Evolutionary conservation across 2,797 vertebrate genomes (phyloP).

Genomic region (Menidia menidia): DNA sequence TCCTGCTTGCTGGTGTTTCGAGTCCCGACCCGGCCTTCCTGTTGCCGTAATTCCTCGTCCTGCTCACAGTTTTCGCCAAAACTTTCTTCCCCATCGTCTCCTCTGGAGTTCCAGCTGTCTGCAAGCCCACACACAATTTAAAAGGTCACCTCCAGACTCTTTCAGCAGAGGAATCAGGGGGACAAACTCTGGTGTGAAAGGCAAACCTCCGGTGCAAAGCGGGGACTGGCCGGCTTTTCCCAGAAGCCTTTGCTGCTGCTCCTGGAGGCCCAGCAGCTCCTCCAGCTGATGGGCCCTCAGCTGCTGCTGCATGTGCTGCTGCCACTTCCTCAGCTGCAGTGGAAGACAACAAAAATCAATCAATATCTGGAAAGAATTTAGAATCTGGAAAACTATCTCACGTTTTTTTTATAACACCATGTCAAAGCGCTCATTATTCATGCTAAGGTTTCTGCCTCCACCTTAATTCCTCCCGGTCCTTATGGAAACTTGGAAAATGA

Average conservation of each 20-base stretch:
- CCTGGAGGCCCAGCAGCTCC: slow-evolving; percentile 88
- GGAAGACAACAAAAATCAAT: slow-evolving; percentile 20
- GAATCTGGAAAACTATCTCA: too few species aligned
- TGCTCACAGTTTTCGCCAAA: not conserved
- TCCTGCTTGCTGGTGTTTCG: slow-evolving; percentile 29
- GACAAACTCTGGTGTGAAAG: not conserved
- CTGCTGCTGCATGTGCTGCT: slow-evolving; percentile 92
- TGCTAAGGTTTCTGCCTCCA: too few species aligned
- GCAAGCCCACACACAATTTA: not conserved
- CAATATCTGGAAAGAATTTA: too few species aligned
- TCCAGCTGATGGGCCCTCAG: slow-evolving; percentile 91
- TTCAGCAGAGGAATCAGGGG: not conserved
- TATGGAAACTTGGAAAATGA: too few species aligned
- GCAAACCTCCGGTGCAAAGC: slow-evolving; percentile 48
- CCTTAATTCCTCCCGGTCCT: too few species aligned
- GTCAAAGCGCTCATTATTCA: too few species aligned
- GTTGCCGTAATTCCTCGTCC: not conserved
- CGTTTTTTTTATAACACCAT: too few species aligned
- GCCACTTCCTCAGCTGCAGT: slow-evolving; percentile 89
- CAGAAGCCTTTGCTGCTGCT: slow-evolving; percentile 88
- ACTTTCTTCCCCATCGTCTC: slow-evolving; percentile 36
- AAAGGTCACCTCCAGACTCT: too few species aligned
- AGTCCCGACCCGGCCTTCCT: not conserved
- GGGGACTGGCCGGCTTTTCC: slow-evolving; percentile 68
- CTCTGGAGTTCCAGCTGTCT: slow-evolving; percentile 38